Conservation (phyloP, 2,797 vertebrate genomes). For the Hybognathus amarus region DNA sequence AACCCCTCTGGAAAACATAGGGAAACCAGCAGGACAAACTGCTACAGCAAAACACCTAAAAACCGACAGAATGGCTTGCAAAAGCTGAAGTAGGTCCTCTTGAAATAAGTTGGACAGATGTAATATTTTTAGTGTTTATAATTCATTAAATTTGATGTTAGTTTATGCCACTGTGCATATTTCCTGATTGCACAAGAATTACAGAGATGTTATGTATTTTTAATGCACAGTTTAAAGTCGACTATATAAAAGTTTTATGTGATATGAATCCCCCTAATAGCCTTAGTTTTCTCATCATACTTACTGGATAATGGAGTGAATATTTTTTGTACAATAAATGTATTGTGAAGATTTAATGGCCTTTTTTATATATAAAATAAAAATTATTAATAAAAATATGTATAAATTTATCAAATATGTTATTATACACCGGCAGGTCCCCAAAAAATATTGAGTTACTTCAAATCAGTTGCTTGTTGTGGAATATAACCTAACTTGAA, state of each 20-base stretch:
- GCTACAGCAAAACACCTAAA: constrained; percentile 11
- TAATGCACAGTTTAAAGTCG: not conserved
- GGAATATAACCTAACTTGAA: not conserved
- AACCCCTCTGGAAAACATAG: constrained; percentile 1
- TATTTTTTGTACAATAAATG: not conserved
- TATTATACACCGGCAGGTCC: not conserved
- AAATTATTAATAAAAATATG: too few species aligned
- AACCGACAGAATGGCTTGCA: constrained; percentile 45
- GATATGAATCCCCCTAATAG: not conserved
- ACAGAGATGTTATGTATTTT: not conserved
- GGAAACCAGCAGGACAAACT: constrained; percentile 9
- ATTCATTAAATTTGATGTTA: not conserved
- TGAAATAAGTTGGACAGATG: not conserved
- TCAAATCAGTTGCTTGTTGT: not conserved
- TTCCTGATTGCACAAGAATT: not conserved
- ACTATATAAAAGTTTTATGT: not conserved
- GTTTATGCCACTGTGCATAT: not conserved
- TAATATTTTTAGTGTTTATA: not conserved
- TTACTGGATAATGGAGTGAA: not conserved
- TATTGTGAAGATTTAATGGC: not conserved
- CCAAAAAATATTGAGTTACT: not conserved
- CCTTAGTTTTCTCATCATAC: not conserved
- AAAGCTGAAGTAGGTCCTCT: constrained; percentile 25
- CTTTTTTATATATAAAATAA: too few species aligned
- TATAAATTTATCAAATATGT: not conserved